Conservation (phyloP, 2,888 invertebrate species). For the Rosalia funebris region DNA sequence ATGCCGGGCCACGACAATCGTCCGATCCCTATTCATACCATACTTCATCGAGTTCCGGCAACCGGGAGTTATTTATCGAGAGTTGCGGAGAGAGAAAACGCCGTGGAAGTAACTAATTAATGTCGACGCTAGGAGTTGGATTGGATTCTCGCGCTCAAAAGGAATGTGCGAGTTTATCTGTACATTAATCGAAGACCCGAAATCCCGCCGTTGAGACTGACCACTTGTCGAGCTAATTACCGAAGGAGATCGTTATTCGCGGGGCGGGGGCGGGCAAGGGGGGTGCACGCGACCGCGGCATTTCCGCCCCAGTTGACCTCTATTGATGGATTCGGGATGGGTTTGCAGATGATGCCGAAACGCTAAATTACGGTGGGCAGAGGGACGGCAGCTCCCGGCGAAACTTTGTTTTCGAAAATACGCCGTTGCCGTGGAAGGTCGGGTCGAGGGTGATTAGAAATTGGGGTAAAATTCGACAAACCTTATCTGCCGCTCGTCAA, state of each 20-base stretch:
- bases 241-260: conserved; percentile 37
- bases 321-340: conserved; percentile 28
- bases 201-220: conserved; percentile 38
- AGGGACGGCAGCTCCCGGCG: neutral
- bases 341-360: conserved; percentile 20
- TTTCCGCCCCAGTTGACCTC: conserved; percentile 32
- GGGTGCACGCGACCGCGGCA: conserved; percentile 28
- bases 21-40: too few species aligned
- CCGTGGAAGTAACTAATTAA: conserved; percentile 19
- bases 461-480: too few species aligned
- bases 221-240: conserved; percentile 42
- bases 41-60: too few species aligned
- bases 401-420: conserved; percentile 6
- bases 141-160: conserved; percentile 36
- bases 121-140: conserved; percentile 24
- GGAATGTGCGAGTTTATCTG: conserved; percentile 36
- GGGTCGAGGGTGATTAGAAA: too few species aligned
- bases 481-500: too few species aligned
- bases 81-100: neutral
- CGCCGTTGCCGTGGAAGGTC: too few species aligned
- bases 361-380: neutral
- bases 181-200: conserved; percentile 34
- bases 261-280: conserved; percentile 15
- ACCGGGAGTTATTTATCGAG: conserved; percentile 8
- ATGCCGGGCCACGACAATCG: too few species aligned